Percentiles rank a stretch among this genome's conserved stretches.
phyloP scores from a whole-genome alignment of 2,888 invertebrate species.

The Drosophila pseudotakahashii region DNA sequence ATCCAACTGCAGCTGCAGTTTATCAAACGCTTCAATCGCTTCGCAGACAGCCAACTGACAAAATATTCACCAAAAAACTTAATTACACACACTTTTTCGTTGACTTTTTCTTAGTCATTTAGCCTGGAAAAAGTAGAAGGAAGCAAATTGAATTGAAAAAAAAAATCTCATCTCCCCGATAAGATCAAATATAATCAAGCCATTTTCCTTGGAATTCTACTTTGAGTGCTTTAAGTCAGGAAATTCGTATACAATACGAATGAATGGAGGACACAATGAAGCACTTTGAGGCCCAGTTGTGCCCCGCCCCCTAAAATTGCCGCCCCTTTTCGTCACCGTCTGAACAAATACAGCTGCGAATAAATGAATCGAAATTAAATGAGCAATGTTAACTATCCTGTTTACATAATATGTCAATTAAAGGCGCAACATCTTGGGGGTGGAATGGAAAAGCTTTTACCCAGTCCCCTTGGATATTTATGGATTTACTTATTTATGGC shows the following conservation, averaged over 20 bases:
- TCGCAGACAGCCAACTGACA: constrained; percentile 36
- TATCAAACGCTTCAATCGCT: constrained; percentile 35
- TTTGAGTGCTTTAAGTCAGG: too few relatives aligned
- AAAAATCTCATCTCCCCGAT: not conserved
- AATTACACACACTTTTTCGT: constrained; percentile 27
- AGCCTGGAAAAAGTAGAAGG: not conserved
- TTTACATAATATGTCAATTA: constrained; percentile 81
- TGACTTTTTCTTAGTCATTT: constrained; percentile 11
- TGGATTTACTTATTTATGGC: constrained; percentile 18
- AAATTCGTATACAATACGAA: constrained; percentile 7
- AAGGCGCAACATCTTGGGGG: constrained; percentile 43
- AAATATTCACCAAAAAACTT: constrained; percentile 36
- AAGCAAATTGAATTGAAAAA: constrained; percentile 26
- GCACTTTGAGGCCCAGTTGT: not conserved
- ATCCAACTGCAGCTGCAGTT: constrained; percentile 35
- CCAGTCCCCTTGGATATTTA: not conserved
- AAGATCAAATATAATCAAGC: not conserved
- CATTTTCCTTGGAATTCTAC: not conserved
- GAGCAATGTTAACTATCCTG: constrained; percentile 75
- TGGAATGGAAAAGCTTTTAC: constrained; percentile 29
- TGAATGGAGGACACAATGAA: constrained; percentile 13
- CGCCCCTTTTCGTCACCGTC: constrained; percentile 44
- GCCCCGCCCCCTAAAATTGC: not conserved
- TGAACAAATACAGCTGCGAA: constrained; percentile 70
- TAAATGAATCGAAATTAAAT: constrained; percentile 23